Conservation (phyloP, 2,113 vertebrate species). For the Bungarus multicinctus region DNA sequence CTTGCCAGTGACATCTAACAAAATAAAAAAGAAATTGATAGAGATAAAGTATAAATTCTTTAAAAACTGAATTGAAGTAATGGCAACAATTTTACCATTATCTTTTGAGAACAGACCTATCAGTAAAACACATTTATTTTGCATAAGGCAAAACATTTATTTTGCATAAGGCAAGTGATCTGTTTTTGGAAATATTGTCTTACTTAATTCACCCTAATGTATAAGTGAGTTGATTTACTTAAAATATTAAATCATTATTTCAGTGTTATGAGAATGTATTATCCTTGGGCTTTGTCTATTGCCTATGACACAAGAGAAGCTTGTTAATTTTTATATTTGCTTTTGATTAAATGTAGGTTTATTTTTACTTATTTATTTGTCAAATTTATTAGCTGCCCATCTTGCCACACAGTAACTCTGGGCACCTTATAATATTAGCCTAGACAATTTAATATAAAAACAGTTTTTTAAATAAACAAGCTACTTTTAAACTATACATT, state of each 20-base stretch:
- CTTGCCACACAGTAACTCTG: background rate
- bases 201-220: background rate
- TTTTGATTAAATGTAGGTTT: background rate
- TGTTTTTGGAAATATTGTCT: background rate
- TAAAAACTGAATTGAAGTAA: background rate
- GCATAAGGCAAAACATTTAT: background rate
- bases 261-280: background rate
- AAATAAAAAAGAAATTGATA: background rate
- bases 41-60: background rate
- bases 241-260: background rate
- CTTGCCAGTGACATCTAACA: slow-evolving; percentile 63
- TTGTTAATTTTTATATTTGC: background rate
- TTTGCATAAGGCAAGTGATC: background rate
- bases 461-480: background rate
- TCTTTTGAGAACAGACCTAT: background rate
- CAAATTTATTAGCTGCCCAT: background rate
- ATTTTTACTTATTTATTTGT: background rate
- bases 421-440: background rate
- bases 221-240: background rate
- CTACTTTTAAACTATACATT: background rate
- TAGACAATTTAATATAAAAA: background rate
- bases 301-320: background rate
- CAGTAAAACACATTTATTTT: background rate
- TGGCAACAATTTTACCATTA: background rate
- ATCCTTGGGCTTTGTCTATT: background rate